These are phyloP conservation scores for Hybognathus amarus DNA, from an alignment of 2,797 vertebrate genomes.

Conservation along the genomic window DNA sequence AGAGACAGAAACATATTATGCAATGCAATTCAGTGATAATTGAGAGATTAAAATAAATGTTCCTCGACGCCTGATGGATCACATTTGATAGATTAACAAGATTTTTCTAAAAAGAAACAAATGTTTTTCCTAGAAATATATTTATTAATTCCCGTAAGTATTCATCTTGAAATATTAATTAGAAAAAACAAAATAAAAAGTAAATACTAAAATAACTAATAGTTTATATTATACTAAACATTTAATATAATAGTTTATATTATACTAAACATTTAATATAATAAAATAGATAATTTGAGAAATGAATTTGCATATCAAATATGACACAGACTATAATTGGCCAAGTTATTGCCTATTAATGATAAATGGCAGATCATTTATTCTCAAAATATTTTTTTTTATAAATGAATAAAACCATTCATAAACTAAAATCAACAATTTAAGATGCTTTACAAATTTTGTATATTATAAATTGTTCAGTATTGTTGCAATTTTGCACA, in stretches of 20 bases:
- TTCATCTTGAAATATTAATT: not conserved
- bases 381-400: not conserved
- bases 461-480: not conserved
- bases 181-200: not conserved
- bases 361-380: not conserved
- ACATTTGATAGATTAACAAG: not conserved
- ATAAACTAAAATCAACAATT: too few relatives aligned
- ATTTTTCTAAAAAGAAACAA: not conserved
- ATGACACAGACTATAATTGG: not conserved
- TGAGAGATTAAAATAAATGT: not conserved
- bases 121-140: not conserved
- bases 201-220: not conserved
- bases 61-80: not conserved
- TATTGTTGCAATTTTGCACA: not conserved
- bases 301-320: not conserved
- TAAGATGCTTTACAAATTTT: not conserved
- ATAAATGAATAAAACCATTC: not conserved
- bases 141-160: not conserved
- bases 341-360: not conserved
- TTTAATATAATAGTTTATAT: too few relatives aligned
- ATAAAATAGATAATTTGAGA: not conserved
- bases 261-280: not conserved
- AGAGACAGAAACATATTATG: not conserved
- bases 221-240: not conserved
- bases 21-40: not conserved